A percentile compares a stretch with the other conserved stretches of the same genome.
Conservation (phyloP, 2,113 vertebrate species). For the Gopherus evgoodei region DNA sequence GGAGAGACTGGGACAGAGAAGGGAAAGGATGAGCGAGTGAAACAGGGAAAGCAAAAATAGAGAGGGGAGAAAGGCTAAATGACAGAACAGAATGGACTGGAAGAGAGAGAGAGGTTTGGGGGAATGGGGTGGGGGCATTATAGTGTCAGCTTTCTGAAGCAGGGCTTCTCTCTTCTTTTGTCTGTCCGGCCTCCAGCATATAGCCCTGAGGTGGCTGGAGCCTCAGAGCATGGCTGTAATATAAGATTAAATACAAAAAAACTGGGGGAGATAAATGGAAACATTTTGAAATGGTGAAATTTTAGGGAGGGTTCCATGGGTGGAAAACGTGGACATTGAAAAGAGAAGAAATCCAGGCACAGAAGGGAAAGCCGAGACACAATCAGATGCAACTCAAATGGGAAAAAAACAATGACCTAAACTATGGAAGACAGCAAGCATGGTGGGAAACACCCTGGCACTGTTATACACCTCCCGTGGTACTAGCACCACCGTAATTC, state of each 20-base stretch:
- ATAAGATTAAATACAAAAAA: conserved; percentile 12
- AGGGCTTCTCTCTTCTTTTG: neutral
- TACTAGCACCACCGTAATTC: neutral
- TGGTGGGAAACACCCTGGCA: neutral
- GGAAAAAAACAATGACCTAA: neutral
- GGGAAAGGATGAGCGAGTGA: neutral
- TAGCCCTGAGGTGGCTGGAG: neutral
- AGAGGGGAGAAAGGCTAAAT: neutral
- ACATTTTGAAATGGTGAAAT: neutral
- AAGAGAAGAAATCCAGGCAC: conserved; percentile 6
- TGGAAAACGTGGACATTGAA: neutral
- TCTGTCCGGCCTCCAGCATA: neutral
- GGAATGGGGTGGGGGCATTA: neutral
- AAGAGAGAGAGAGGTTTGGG: neutral
- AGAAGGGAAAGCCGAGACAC: conserved; percentile 33
- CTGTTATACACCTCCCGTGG: rapidly evolving
- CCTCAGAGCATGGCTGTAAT: neutral
- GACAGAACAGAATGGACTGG: neutral
- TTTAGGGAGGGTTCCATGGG: neutral
- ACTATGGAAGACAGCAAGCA: conserved; percentile 4
- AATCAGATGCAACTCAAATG: neutral
- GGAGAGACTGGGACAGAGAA: rapidly evolving
- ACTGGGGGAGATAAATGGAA: neutral
- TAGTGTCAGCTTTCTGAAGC: neutral
- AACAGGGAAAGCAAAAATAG: neutral